Percentiles rank a stretch among this genome's conserved stretches.
Evolutionary conservation across 2,888 invertebrate species (phyloP).

Genomic region (Baronia brevicornis): DNA sequence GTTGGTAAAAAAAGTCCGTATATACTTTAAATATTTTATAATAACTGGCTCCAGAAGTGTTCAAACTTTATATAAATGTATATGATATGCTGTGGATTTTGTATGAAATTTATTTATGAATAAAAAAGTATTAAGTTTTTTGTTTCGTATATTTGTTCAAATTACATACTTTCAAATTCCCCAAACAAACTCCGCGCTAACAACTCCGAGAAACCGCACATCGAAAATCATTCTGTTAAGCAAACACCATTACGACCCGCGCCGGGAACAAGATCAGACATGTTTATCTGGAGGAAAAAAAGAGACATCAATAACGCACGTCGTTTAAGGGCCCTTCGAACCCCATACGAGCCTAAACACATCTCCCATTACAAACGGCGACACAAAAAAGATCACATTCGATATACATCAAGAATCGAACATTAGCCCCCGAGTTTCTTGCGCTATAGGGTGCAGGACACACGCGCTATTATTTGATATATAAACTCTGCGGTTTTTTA

Average conservation of each 20-base stretch:
- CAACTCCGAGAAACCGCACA: slow-evolving; percentile 14
- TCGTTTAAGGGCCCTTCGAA: slow-evolving; percentile 41
- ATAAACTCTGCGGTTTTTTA: slow-evolving; percentile 6
- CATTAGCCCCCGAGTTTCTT: slow-evolving; percentile 43
- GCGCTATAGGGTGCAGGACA: slow-evolving; percentile 21
- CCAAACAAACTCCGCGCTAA: not conserved
- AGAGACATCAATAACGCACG: slow-evolving; percentile 62
- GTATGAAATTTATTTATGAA: too few species aligned
- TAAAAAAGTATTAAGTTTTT: too few species aligned
- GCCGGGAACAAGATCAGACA: slow-evolving; percentile 33
- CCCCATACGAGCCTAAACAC: slow-evolving; percentile 28
- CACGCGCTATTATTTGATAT: slow-evolving; percentile 23
- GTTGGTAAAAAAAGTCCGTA: too few species aligned
- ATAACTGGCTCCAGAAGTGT: too few species aligned
- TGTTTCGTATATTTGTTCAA: too few species aligned
- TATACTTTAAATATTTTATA: too few species aligned
- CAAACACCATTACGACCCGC: slow-evolving; percentile 35
- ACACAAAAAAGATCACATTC: slow-evolving; percentile 55
- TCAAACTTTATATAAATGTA: too few species aligned
- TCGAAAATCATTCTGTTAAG: slow-evolving; percentile 34
- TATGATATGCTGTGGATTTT: too few species aligned
- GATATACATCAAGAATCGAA: slow-evolving; percentile 69
- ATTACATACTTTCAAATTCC: too few species aligned
- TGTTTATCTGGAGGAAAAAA: slow-evolving; percentile 55
- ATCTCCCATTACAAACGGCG: slow-evolving; percentile 36